phyloP scores from a whole-genome alignment of 2,888 invertebrate genomes.

The Lydus trimaculatus region DNA sequence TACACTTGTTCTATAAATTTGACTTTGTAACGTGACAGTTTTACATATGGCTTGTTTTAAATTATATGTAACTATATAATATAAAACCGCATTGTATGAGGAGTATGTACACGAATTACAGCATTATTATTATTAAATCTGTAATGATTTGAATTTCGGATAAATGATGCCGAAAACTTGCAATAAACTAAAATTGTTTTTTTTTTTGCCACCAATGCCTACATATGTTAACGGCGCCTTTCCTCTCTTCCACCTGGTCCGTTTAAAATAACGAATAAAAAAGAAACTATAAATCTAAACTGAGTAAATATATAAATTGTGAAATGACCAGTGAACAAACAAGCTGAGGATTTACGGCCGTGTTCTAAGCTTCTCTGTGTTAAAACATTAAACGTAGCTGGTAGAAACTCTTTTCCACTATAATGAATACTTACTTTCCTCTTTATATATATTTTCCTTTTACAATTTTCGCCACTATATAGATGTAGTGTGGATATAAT shows the following conservation, averaged over 20 bases:
- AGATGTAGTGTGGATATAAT: constrained; percentile 35
- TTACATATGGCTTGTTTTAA: constrained; percentile 56
- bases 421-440: constrained; percentile 42
- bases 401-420: constrained; percentile 36
- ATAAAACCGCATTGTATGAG: constrained; percentile 40
- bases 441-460: constrained; percentile 33
- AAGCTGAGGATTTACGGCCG: constrained; percentile 47
- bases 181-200: not conserved
- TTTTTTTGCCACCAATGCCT: not conserved
- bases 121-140: constrained; percentile 38
- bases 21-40: constrained; percentile 56
- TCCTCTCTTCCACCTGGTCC: constrained; percentile 37
- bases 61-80: constrained; percentile 49
- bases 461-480: constrained; percentile 26
- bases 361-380: constrained; percentile 34
- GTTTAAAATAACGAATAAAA: constrained; percentile 44
- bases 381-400: constrained; percentile 36
- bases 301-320: constrained; percentile 53
- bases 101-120: constrained; percentile 37
- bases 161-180: not conserved
- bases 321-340: constrained; percentile 54
- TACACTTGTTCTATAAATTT: constrained; percentile 59
- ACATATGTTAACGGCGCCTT: constrained; percentile 15
- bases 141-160: not conserved
- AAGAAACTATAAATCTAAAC: constrained; percentile 45